Conservation (phyloP, 2,797 vertebrate genomes). For the Enteromius anoplus region DNA sequence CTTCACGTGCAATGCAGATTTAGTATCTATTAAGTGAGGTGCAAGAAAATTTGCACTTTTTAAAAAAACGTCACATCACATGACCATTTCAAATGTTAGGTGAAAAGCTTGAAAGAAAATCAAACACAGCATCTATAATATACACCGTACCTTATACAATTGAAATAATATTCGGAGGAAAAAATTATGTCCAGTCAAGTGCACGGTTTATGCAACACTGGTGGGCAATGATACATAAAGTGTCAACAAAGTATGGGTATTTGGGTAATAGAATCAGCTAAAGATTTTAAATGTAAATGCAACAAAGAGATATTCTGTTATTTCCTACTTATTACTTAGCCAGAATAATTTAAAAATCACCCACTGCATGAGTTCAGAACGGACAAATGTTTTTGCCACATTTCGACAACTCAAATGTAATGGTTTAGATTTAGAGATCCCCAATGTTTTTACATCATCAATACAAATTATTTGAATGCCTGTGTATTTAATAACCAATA, state of each 20-base stretch:
- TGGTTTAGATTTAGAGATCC: background rate
- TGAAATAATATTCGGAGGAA: background rate
- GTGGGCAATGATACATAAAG: background rate
- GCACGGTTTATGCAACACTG: background rate
- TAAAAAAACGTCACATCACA: background rate
- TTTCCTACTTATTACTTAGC: background rate
- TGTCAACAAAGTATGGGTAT: background rate
- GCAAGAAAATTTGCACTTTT: background rate
- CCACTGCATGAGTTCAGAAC: background rate
- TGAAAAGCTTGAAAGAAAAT: background rate
- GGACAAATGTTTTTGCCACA: background rate
- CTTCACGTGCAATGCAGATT: too few species aligned
- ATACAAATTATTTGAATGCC: background rate
- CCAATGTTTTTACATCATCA: background rate
- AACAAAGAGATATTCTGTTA: background rate
- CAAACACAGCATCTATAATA: background rate
- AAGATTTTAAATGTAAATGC: background rate
- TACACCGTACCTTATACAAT: background rate
- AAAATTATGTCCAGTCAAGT: background rate
- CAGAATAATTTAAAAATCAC: background rate
- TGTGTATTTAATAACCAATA: background rate
- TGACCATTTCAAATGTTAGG: background rate
- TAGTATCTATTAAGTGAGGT: background rate
- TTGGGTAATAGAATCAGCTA: background rate
- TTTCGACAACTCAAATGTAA: background rate